Conservation (phyloP, 2,888 invertebrate genomes). For the Drosophila hamatofila region DNA sequence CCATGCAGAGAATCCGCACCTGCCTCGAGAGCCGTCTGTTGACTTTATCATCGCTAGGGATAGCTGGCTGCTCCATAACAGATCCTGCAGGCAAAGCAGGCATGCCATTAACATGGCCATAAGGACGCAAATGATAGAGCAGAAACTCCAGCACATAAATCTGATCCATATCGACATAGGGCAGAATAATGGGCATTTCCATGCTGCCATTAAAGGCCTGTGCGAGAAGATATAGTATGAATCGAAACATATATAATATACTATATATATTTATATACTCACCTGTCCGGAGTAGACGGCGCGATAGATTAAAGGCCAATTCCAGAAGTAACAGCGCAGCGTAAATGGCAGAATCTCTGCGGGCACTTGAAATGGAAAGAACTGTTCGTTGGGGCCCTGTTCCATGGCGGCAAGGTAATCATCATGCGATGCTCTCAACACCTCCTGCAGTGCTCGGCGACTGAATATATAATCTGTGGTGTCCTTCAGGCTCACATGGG, state of each 20-base stretch:
- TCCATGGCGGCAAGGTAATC: conserved; percentile 92
- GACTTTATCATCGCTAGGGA: conserved; percentile 11
- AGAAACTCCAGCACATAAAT: conserved; percentile 98
- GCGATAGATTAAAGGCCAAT: conserved; percentile 92
- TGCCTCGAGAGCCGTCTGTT: conserved; percentile 25
- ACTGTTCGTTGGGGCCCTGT: conserved; percentile 87
- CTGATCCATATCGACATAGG: conserved; percentile 94
- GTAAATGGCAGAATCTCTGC: conserved; percentile 93
- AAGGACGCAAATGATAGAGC: conserved; percentile 95
- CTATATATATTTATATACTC: no score
- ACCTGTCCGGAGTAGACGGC: conserved; percentile 87
- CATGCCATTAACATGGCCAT: conserved; percentile 85
- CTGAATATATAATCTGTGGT: conserved; percentile 97
- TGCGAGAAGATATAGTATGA: not conserved
- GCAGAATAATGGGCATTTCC: conserved; percentile 96
- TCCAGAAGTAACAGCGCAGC: conserved; percentile 89
- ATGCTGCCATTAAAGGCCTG: conserved; percentile 89
- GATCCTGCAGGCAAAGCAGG: conserved; percentile 52
- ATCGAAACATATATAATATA: no score
- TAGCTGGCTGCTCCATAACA: not conserved
- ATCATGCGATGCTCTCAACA: conserved; percentile 87
- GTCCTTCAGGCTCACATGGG: conserved; percentile 92
- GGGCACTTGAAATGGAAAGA: conserved; percentile 90
- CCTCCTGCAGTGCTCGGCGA: conserved; percentile 90
- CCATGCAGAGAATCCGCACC: conserved; percentile 58